Evolutionary conservation across 2,797 vertebrate species (phyloP), one percentile per base, ranked within the genome.

Genomic region (Danio albolineatus): DNA sequence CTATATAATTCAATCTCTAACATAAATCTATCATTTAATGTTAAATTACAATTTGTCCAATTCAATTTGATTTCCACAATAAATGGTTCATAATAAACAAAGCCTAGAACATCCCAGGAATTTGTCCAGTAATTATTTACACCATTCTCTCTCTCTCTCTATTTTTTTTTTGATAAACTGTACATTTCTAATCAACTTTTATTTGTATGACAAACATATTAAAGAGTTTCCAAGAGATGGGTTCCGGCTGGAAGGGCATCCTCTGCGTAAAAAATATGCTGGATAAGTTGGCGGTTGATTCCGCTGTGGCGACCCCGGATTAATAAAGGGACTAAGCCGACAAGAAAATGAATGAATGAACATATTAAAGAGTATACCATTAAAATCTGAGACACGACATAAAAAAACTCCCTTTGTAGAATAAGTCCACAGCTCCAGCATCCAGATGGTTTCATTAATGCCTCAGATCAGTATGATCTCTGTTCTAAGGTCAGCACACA

Each of bases 401-500:
- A 28, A 28, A 67, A 2, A 10, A 1, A 21, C 19, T 16, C 19
- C 4, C n/a, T 21, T 21, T 56, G 53, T 56, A 10, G 28, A 60
- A 14, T 39, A 69, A 69, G 16, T 36, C 17, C 1, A 2, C 28
- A 10, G 38, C 61, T 57, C 9, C 8, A 10, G 9, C 5, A 36
- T 76, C n/a, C 39, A 66, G 28, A 66, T 59, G 41, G 53, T 39
- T 49, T 39, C 28, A 67, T 2, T 14, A 57, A 53, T 21, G 10
- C 71, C 48, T 64, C 39, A n/a, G 59, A 44, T 28, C 19, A 51
- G 5, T 49, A 10, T 3, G 10, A 53, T 71, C 43, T 13, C 57
- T 67, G 61, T 48, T 76, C 41, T 44, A 70, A 73, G 62, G 78
- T 83, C 81, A 74, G 48, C 48, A 57, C 14, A 13, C 64, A 62